phyloP scores from a whole-genome alignment of 2,797 vertebrate species.

The Spondyliosoma cantharus region DNA sequence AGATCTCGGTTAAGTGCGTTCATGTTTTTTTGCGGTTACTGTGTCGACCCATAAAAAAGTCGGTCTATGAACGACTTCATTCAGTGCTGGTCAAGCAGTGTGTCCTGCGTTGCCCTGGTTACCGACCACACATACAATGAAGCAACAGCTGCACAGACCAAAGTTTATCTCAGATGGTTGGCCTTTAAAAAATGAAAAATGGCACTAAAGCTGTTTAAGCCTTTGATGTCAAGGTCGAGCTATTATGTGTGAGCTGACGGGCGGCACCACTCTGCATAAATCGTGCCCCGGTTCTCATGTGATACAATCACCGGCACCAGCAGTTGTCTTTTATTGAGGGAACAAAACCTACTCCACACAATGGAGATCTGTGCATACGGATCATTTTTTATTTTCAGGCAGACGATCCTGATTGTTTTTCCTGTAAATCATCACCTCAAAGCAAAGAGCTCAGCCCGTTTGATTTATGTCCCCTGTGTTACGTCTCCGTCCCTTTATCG shows the following conservation, averaged over 20 bases:
- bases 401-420: neutral
- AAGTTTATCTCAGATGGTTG: slow-evolving; percentile 6
- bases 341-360: slow-evolving; percentile 11
- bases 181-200: slow-evolving; percentile 24
- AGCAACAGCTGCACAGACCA: neutral
- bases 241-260: neutral
- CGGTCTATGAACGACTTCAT: neutral
- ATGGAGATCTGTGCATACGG: neutral
- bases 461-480: slow-evolving; percentile 41
- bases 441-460: slow-evolving; percentile 24
- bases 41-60: neutral
- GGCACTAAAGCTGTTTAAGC: neutral
- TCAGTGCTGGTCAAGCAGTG: neutral
- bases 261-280: neutral
- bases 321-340: slow-evolving; percentile 13
- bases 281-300: neutral
- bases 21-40: neutral
- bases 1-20: neutral
- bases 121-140: neutral
- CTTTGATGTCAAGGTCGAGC: neutral
- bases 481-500: slow-evolving; percentile 26
- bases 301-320: neutral
- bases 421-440: slow-evolving; percentile 63
- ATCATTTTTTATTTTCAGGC: slow-evolving; percentile 16
- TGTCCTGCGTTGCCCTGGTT: slow-evolving; percentile 14